Evolutionary conservation across 2,797 vertebrate species (phyloP).

Genomic region (Mormyrus proboscirostris): DNA sequence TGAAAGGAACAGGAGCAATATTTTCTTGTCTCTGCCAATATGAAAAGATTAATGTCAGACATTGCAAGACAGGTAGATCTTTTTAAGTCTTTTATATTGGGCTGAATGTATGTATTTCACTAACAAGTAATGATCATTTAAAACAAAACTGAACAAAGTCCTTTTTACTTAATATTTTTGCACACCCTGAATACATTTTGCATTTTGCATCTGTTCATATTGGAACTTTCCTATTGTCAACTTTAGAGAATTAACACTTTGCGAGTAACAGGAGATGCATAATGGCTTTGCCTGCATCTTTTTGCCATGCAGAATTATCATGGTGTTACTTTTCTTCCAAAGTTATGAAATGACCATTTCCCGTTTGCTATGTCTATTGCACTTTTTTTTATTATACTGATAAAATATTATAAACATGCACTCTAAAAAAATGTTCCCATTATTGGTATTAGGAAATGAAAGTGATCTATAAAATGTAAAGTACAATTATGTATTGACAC

Average conservation of each 20-base stretch:
- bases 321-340: no score
- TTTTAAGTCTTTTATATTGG: background rate
- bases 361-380: background rate
- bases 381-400: background rate
- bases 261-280: no score
- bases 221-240: no score
- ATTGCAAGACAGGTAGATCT: background rate
- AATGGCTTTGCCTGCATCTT: no score
- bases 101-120: background rate
- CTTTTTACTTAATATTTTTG: no score
- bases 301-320: no score
- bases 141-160: no score
- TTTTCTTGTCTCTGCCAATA: background rate
- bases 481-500: background rate
- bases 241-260: no score
- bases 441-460: background rate
- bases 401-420: background rate
- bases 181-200: no score
- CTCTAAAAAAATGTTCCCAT: background rate
- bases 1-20: background rate
- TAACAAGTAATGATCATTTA: no score
- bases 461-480: background rate
- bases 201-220: no score
- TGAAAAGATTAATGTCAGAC: background rate
- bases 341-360: background rate